phyloP scores from a whole-genome alignment of 1,140 invertebrate genomes.

The Drosophila prosaltans region DNA sequence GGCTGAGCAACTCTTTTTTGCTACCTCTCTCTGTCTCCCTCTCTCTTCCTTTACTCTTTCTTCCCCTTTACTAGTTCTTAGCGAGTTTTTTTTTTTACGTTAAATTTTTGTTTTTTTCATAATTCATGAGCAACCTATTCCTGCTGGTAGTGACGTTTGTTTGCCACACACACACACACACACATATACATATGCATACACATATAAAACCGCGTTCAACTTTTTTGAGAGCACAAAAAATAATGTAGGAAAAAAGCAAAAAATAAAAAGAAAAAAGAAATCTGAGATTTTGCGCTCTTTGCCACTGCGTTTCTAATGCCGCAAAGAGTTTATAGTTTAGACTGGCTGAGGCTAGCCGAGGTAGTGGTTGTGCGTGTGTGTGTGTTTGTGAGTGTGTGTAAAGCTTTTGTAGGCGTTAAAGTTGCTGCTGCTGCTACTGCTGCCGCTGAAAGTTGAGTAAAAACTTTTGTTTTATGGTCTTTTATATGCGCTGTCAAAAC shows the following conservation, averaged over 20 bases:
- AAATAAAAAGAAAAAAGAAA: conserved; percentile 31
- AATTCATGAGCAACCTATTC: conserved; percentile 62
- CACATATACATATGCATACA: conserved; percentile 19
- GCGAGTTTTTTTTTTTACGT: not conserved
- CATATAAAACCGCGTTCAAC: conserved; percentile 24
- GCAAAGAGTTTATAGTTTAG: conserved; percentile 78
- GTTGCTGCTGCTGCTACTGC: conserved; percentile 48
- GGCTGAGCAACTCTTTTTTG: conserved; percentile 24
- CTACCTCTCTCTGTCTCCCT: not conserved
- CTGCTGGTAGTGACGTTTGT: conserved; percentile 69
- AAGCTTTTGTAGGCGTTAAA: conserved; percentile 70
- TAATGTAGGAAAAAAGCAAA: conserved; percentile 12
- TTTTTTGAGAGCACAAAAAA: conserved; percentile 27
- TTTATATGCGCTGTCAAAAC: conserved; percentile 79
- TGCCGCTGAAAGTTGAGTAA: conserved; percentile 70
- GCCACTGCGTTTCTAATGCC: conserved; percentile 68
- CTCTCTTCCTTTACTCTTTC: not conserved
- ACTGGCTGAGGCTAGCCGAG: conserved; percentile 31
- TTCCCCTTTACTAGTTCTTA: conserved; percentile 39
- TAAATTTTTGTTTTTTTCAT: conserved; percentile 48
- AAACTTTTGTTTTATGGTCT: conserved; percentile 81
- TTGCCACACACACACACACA: conserved; percentile 46
- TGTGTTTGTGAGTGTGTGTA: conserved; percentile 21
- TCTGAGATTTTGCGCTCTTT: conserved; percentile 39
- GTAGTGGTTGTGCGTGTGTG: conserved; percentile 26